Base-by-base conservation (phyloP, 2,888 invertebrate species). In the Spodoptera picta region DNA sequence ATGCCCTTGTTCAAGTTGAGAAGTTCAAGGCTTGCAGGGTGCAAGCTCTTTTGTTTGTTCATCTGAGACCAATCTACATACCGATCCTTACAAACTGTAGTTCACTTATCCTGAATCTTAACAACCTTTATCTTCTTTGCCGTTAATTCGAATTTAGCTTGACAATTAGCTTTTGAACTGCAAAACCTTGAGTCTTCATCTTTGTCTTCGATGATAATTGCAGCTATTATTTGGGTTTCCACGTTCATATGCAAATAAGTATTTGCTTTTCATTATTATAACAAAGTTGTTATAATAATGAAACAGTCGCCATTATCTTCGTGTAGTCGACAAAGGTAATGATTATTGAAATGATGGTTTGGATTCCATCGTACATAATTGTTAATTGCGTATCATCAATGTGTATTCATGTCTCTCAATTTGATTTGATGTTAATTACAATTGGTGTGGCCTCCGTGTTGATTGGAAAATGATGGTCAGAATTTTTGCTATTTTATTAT, bases 11-110 rank as follows among this genome's bases (percentile, higher is more conserved):
- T 75, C 36, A 60, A 46, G 11, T 51, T 54, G 73, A 78, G 65
- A 78, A 78, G 78, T 70, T 77, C 79, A 78, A 78, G 79, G 77
- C 12, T 51, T 7, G 6, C 19, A 65, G 56, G 60, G 74, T 73
- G 61, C 66, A 62, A 61, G 44, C 55, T 54, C 60, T 66, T 65
- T 77, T 78, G 60, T 75, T 75, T 77, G 75, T 71, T 75, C 62
- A 60, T 61, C 52, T 55, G 53, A 48, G 61, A 63, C 66, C 72
- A 69, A 65, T 69, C 57, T 71, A 58, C 64, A 75, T 72, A 53
- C 65, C 71, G 12, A 63, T 59, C 51, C 63, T 56, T 7, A 61
- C 57, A 47, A 57, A 55, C 31, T 36, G 45, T n/a, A 11, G 11
- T 43, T 36, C 52, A 23, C 0, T 11, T 24, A 23, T 53, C 7